Evolutionary conservation across 1,140 invertebrate genomes (phyloP).

Genomic region (Conus betulinus): DNA sequence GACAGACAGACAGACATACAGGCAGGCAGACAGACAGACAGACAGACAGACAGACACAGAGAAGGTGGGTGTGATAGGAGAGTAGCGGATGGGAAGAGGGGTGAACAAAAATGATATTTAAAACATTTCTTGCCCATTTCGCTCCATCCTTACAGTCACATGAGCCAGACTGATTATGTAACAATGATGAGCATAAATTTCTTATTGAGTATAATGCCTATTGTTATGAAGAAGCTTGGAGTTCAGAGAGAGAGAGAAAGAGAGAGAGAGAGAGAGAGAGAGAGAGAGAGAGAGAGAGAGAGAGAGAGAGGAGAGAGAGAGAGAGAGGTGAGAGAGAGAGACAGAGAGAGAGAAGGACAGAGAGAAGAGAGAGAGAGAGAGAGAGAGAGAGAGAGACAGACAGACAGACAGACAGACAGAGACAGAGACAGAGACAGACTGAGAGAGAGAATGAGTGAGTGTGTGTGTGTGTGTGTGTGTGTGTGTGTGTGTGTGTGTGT

Average conservation of each 20-base stretch:
- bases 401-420: too few species aligned
- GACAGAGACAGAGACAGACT: too few species aligned
- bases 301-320: not conserved
- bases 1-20: not conserved
- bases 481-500: too few species aligned
- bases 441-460: not conserved
- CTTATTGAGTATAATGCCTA: not conserved
- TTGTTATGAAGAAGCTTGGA: not conserved
- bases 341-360: not conserved
- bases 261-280: not conserved
- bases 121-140: not conserved
- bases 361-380: not conserved
- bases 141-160: not conserved
- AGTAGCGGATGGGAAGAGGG: not conserved
- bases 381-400: not conserved
- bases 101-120: too few species aligned
- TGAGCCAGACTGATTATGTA: not conserved
- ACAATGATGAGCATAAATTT: not conserved
- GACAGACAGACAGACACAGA: not conserved
- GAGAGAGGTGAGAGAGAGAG: not conserved
- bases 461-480: too few species aligned
- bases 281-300: not conserved
- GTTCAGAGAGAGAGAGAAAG: not conserved
- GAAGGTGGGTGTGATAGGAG: not conserved
- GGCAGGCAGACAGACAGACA: not conserved